Evolutionary conservation across 2,113 vertebrate genomes (phyloP).

Genomic region (Oreochromis tanganicae): DNA sequence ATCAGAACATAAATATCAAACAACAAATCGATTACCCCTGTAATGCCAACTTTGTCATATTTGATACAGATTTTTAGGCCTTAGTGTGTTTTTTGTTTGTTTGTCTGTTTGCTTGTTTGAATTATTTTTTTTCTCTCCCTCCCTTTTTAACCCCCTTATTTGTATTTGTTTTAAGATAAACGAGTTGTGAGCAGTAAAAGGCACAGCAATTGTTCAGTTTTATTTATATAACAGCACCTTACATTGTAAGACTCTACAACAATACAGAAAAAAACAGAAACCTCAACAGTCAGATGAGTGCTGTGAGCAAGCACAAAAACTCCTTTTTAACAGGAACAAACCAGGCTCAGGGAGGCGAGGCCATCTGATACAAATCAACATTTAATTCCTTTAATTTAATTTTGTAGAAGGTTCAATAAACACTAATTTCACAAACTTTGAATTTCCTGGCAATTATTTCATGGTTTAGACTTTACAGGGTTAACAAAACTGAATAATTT

Average conservation of each 20-base stretch:
- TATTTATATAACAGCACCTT: not conserved
- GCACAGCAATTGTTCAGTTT: not conserved
- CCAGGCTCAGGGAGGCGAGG: not conserved
- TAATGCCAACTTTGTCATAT: not conserved
- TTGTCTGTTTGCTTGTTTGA: not conserved
- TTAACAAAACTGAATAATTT: not conserved
- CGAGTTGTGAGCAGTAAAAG: not conserved
- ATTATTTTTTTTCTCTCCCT: too few species aligned
- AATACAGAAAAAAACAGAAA: not conserved
- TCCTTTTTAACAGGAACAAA: not conserved
- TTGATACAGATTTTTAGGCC: not conserved
- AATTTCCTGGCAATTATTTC: not conserved
- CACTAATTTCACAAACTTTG: not conserved
- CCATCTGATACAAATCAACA: not conserved
- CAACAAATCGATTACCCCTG: not conserved
- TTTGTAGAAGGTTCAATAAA: not conserved
- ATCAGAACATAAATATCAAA: not conserved
- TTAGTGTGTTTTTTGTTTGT: not conserved
- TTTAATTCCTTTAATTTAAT: not conserved
- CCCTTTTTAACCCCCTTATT: not conserved
- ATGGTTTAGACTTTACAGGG: not conserved
- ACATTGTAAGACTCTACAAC: not conserved
- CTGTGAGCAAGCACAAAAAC: not conserved
- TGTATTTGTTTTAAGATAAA: not conserved
- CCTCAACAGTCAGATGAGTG: not conserved